Conservation (phyloP, 1,140 invertebrate species). For the Yoshiicerus persimilis region DNA sequence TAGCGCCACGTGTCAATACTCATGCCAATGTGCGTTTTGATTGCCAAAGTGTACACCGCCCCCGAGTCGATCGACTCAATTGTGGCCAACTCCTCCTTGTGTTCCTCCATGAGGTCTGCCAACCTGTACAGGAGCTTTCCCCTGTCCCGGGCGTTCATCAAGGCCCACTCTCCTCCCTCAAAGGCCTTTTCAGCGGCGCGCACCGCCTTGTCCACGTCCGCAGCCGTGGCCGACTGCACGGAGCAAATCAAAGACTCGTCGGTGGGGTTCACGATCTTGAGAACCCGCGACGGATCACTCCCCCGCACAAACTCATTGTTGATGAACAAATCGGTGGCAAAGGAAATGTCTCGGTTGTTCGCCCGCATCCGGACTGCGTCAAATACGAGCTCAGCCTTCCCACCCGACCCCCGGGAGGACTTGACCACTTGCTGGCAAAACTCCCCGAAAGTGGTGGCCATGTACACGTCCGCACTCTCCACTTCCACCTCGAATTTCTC, state of each 20-base stretch:
- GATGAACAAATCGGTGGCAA: conserved; percentile 87
- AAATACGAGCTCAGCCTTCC: conserved; percentile 60
- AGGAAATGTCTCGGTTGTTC: conserved; percentile 81
- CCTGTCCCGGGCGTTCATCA: conserved; percentile 79
- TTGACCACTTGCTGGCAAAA: conserved; percentile 70
- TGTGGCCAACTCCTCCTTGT: conserved; percentile 91
- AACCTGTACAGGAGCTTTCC: conserved; percentile 74
- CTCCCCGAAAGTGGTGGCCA: conserved; percentile 84
- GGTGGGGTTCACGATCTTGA: conserved; percentile 78
- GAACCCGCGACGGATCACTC: conserved; percentile 56
- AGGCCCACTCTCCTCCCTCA: conserved; percentile 83
- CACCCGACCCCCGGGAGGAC: conserved; percentile 64
- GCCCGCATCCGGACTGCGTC: conserved; percentile 72
- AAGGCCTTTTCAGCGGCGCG: conserved; percentile 83
- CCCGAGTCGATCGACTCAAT: conserved; percentile 90
- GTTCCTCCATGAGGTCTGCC: conserved; percentile 89
- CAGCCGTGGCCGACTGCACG: conserved; percentile 72
- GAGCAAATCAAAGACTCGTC: conserved; percentile 79
- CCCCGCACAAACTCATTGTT: conserved; percentile 84
- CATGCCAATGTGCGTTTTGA: conserved; percentile 94
- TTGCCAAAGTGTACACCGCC: conserved; percentile 89
- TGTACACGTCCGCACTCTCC: conserved; percentile 88
- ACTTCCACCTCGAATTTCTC: conserved; percentile 74
- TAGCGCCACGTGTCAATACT: conserved; percentile 90
- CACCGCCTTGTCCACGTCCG: conserved; percentile 85